Evolutionary conservation across 2,797 vertebrate species (phyloP).

Genomic region (Toxotes lorentzi): DNA sequence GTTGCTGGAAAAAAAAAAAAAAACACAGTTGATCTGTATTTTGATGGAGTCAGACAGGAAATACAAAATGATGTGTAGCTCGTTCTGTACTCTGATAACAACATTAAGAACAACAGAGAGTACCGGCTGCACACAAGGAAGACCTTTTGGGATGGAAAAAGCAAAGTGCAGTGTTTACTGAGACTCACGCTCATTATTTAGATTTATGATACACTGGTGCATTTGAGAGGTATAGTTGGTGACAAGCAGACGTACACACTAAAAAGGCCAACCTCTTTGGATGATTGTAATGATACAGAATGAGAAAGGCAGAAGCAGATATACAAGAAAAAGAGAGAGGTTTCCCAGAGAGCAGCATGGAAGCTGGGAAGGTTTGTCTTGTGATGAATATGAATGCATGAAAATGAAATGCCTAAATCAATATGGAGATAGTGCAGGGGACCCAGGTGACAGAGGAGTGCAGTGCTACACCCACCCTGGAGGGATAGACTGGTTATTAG

Average conservation of each 20-base stretch:
- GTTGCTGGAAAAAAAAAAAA: background rate
- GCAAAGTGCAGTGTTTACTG: slow-evolving; percentile 23
- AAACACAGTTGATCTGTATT: slow-evolving; percentile 16
- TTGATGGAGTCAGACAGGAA: slow-evolving; percentile 25
- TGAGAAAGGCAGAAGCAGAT: slow-evolving; percentile 23
- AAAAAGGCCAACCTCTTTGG: background rate
- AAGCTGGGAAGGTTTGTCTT: slow-evolving; percentile 33
- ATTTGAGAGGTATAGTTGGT: slow-evolving; percentile 9
- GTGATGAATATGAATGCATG: slow-evolving; percentile 73
- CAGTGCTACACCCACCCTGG: slow-evolving; percentile 56
- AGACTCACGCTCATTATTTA: slow-evolving; percentile 33
- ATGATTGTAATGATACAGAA: slow-evolving; percentile 44
- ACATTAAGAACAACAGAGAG: slow-evolving; percentile 15
- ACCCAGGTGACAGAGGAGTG: slow-evolving; percentile 74
- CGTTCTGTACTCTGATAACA: slow-evolving; percentile 2
- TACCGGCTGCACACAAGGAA: background rate
- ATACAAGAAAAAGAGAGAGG: slow-evolving; percentile 6
- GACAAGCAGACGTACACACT: slow-evolving; percentile 11
- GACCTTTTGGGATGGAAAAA: slow-evolving; percentile 36
- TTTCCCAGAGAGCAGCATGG: slow-evolving; percentile 36
- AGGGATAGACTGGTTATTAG: slow-evolving; percentile 80
- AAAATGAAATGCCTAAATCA: slow-evolving; percentile 81
- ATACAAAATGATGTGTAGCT: slow-evolving; percentile 29
- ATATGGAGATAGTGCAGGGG: slow-evolving; percentile 70
- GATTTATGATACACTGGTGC: slow-evolving; percentile 18